Conservation (phyloP, 2,113 vertebrate genomes). For the Pyrgilauda ruficollis region DNA sequence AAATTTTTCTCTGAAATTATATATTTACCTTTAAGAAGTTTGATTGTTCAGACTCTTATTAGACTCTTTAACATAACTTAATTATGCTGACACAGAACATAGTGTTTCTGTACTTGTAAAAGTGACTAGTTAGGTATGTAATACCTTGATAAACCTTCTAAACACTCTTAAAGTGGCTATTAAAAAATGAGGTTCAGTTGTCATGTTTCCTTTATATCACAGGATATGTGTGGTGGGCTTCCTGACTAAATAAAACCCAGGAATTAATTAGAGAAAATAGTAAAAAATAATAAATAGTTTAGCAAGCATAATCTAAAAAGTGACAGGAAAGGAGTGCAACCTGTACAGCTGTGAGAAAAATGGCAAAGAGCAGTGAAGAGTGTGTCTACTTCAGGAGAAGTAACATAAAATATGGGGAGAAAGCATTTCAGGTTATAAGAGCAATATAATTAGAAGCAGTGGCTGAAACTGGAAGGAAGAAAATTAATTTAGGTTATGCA, state of each 20-base stretch:
- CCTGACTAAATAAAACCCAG: not conserved
- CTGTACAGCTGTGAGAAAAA: not conserved
- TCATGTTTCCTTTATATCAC: not conserved
- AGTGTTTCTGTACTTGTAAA: not conserved
- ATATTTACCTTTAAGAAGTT: slow-evolving; percentile 18
- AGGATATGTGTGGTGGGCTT: not conserved
- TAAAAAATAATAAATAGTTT: not conserved
- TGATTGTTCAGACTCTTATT: slow-evolving; percentile 19
- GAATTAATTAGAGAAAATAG: not conserved
- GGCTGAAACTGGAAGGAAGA: not conserved
- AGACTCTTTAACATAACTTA: slow-evolving; percentile 28
- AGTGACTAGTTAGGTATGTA: slow-evolving; percentile 1
- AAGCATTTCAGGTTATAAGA: not conserved
- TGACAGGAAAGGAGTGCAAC: not conserved
- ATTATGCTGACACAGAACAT: slow-evolving; percentile 11
- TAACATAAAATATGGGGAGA: not conserved
- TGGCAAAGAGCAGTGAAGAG: not conserved
- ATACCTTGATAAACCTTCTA: not conserved
- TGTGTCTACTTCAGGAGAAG: not conserved
- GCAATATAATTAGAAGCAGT: not conserved
- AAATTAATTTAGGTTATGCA: not conserved
- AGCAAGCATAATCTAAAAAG: not conserved
- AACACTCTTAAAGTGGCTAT: not conserved
- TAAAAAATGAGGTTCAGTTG: not conserved
- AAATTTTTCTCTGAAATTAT: not conserved